phyloP scores from a whole-genome alignment of 2,113 vertebrate genomes.

The Rana temporaria region DNA sequence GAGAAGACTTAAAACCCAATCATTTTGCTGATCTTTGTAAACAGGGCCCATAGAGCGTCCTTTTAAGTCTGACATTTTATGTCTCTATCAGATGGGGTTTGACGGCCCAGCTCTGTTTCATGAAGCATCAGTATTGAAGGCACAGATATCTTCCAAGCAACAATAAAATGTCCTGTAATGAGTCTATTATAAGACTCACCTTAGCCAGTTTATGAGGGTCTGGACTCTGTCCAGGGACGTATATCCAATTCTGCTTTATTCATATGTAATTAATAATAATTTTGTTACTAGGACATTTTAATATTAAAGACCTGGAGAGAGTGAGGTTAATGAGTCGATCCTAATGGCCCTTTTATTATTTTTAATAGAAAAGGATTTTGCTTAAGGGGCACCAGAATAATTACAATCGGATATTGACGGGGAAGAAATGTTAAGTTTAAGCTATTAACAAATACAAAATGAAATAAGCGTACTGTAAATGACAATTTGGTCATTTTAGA shows the following conservation, averaged over 20 bases:
- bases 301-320: slow-evolving; percentile 21
- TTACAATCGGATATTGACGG: slow-evolving; percentile 7
- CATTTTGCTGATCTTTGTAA: no score
- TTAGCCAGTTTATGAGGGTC: slow-evolving; percentile 59
- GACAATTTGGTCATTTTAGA: background rate
- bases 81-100: no score
- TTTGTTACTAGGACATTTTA: slow-evolving; percentile 44
- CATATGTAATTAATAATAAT: slow-evolving; percentile 55
- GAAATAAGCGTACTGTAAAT: background rate
- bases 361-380: slow-evolving; percentile 46
- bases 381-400: slow-evolving; percentile 35
- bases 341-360: slow-evolving; percentile 49
- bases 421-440: slow-evolving; percentile 8
- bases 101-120: no score
- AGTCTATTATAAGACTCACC: slow-evolving; percentile 55
- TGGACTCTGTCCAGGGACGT: slow-evolving; percentile 61
- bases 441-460: slow-evolving; percentile 1
- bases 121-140: no score
- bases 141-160: no score
- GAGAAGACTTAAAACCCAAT: no score
- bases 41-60: no score
- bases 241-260: slow-evolving; percentile 53
- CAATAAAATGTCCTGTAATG: slow-evolving; percentile 53
- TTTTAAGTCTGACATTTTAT: no score
- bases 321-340: slow-evolving; percentile 50